phyloP scores from a whole-genome alignment of 92 coral and sea anemone genomes.

The Actinostola sp. region DNA sequence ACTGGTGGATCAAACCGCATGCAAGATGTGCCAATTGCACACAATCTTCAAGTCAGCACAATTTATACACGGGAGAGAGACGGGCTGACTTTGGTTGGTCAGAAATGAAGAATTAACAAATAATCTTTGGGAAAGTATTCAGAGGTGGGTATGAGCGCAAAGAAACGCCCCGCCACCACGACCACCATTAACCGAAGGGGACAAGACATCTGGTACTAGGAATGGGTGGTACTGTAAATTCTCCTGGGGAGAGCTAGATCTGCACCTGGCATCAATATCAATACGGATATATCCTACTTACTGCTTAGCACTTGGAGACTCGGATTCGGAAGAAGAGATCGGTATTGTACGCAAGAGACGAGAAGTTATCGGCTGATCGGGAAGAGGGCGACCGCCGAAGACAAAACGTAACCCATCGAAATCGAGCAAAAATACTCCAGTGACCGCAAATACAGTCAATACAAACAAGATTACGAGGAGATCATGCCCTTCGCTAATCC shows the following conservation, averaged over 20 bases:
- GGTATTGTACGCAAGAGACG: conserved; percentile 86
- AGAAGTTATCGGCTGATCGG: conserved; percentile 14
- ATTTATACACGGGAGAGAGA: conserved; percentile 9
- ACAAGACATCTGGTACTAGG: no score
- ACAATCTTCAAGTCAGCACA: background rate
- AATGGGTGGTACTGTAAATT: conserved; percentile 44
- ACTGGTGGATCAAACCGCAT: conserved; percentile 6
- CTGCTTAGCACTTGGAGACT: conserved; percentile 45
- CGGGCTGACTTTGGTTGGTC: conserved; percentile 63
- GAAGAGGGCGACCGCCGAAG: conserved; percentile 16
- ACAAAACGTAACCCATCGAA: no score
- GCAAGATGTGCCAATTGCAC: conserved; percentile 20
- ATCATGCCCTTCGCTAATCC: background rate
- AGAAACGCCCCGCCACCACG: conserved; percentile 92
- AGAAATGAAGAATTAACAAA: conserved; percentile 30
- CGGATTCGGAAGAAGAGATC: conserved; percentile 97
- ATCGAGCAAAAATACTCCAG: no score
- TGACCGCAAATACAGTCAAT: no score
- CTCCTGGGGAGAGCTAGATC: conserved; percentile 60
- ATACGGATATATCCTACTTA: conserved; percentile 83
- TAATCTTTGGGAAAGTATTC: conserved; percentile 15
- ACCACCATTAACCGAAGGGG: conserved; percentile 84
- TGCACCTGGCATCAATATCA: conserved; percentile 76
- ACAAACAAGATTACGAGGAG: no score
- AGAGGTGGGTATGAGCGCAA: conserved; percentile 65